Evolutionary conservation across 1,140 invertebrate genomes (phyloP).

Genomic region (Contarinia nasturtii): DNA sequence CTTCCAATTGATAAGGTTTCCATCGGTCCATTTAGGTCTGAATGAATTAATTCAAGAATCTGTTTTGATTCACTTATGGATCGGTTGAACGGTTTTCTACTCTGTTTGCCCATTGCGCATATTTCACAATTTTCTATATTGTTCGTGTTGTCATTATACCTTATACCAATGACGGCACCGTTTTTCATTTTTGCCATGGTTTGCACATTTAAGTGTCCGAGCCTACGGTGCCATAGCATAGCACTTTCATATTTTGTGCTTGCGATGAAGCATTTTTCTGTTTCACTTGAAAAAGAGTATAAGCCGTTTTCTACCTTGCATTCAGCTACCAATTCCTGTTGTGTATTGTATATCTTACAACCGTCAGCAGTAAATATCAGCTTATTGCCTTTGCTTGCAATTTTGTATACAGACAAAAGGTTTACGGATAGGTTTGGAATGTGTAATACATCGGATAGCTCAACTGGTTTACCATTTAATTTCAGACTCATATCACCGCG

Average conservation of each 20-base stretch:
- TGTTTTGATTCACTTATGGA: conserved; percentile 1
- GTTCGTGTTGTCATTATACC: not conserved
- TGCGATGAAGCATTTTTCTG: not conserved
- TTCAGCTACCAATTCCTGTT: not conserved
- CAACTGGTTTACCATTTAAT: not conserved
- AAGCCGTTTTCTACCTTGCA: not conserved
- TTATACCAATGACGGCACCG: conserved; percentile 1
- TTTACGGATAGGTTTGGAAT: conserved; percentile 4
- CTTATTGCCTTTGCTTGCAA: not conserved
- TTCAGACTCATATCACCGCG: conserved; percentile 11
- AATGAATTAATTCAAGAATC: conserved; percentile 10
- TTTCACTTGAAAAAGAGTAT: not conserved
- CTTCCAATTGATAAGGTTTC: conserved; percentile 13
- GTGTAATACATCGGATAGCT: not conserved
- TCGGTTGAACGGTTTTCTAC: not conserved
- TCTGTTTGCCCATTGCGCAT: conserved; percentile 2
- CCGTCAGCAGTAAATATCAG: conserved; percentile 1
- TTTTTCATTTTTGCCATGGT: not conserved
- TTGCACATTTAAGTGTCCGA: not conserved
- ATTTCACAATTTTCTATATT: conserved; percentile 1
- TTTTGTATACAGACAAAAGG: conserved; percentile 4
- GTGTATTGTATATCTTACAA: not conserved
- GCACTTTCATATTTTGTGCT: not conserved
- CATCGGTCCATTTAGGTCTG: conserved; percentile 15
- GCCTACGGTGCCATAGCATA: not conserved